These are phyloP conservation scores for Okamejei kenojei DNA, from an alignment of 2,797 vertebrate genomes.

Conservation along the genomic window DNA sequence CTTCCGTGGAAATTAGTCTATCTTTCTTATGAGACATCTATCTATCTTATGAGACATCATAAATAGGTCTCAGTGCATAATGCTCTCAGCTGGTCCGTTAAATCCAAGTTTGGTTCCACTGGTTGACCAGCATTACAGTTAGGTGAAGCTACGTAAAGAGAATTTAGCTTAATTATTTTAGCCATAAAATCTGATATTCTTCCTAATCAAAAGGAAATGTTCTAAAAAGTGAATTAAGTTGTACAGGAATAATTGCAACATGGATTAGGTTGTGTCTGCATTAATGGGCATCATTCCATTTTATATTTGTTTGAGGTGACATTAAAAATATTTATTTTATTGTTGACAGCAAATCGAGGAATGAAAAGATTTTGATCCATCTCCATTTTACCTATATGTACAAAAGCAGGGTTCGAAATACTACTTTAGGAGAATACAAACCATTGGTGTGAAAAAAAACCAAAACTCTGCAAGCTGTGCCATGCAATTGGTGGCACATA, in stretches of 20 bases:
- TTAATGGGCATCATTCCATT: background rate
- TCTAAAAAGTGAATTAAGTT: background rate
- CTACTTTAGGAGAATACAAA: background rate
- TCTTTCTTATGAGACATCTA: no score
- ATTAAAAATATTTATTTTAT: background rate
- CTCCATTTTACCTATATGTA: slow-evolving; percentile 33
- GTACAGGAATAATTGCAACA: background rate
- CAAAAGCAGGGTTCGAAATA: slow-evolving; percentile 35
- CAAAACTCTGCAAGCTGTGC: background rate
- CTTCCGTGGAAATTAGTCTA: no score
- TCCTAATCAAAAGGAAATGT: background rate
- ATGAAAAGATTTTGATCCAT: slow-evolving; percentile 24
- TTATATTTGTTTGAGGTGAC: background rate
- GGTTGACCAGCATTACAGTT: background rate
- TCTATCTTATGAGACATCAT: no score
- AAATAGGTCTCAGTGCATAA: background rate
- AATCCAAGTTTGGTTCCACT: background rate
- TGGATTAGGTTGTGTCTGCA: background rate
- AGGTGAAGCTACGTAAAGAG: background rate
- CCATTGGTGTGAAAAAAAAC: background rate
- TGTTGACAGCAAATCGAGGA: background rate
- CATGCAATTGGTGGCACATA: background rate
- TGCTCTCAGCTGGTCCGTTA: background rate
- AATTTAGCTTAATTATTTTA: background rate
- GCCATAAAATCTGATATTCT: background rate